phyloP scores from a whole-genome alignment of 2,888 invertebrate species.

The Pogonocherus hispidulus region DNA sequence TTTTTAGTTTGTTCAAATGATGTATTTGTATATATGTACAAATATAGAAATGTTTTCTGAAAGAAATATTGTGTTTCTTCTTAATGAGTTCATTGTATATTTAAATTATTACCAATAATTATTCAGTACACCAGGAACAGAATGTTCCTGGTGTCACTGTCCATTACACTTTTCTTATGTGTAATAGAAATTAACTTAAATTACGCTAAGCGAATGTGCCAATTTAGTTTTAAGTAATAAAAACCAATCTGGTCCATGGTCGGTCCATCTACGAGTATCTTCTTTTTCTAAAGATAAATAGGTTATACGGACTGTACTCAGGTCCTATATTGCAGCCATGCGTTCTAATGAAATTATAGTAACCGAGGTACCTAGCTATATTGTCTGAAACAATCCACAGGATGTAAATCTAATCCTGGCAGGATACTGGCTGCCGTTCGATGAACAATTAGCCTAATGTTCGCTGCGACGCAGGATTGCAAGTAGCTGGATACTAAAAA shows the following conservation, averaged over 20 bases:
- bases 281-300: background rate
- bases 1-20: too few species aligned
- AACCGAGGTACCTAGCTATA: slow-evolving; percentile 7
- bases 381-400: slow-evolving; percentile 1
- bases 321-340: background rate
- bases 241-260: background rate
- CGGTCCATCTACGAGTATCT: too few species aligned
- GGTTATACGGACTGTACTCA: background rate
- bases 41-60: too few species aligned
- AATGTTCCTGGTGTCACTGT: too few species aligned
- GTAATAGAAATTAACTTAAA: background rate
- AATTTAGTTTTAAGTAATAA: background rate
- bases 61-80: too few species aligned
- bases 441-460: background rate
- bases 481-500: background rate
- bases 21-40: too few species aligned
- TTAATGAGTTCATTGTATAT: too few species aligned
- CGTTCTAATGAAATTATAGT: slow-evolving; percentile 19
- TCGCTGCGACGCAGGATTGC: background rate
- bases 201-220: background rate
- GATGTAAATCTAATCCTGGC: slow-evolving; percentile 12
- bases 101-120: too few species aligned
- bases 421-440: background rate
- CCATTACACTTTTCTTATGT: background rate
- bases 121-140: too few species aligned